phyloP scores from a whole-genome alignment of 2,888 invertebrate genomes.

The Endotricha flammealis region DNA sequence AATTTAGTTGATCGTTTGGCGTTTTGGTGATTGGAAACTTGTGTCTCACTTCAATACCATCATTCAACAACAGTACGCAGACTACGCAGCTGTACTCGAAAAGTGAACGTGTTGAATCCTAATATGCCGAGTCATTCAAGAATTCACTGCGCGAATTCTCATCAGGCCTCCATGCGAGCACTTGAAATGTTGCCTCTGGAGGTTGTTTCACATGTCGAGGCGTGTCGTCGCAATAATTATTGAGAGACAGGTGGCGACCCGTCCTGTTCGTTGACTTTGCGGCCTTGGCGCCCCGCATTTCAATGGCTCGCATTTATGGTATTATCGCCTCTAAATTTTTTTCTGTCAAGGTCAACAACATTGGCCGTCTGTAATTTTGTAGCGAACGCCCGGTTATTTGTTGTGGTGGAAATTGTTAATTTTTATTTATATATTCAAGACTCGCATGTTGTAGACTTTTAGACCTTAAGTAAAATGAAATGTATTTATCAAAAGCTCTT shows the following conservation, averaged over 20 bases:
- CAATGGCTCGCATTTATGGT: constrained; percentile 57
- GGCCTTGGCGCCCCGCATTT: constrained; percentile 63
- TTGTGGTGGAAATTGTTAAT: constrained; percentile 1
- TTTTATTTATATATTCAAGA: neutral
- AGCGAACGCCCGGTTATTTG: constrained; percentile 13
- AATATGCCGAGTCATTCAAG: constrained; percentile 27
- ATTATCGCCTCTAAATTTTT: constrained; percentile 46
- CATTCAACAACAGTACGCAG: too few relatives aligned
- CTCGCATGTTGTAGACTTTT: too few relatives aligned
- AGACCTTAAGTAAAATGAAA: too few relatives aligned
- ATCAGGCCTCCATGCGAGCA: constrained; percentile 28
- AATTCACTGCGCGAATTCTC: constrained; percentile 29
- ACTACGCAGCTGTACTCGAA: constrained; percentile 14
- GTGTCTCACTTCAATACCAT: too few relatives aligned
- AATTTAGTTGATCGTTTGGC: too few relatives aligned
- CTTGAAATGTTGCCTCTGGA: constrained; percentile 24
- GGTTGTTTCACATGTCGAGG: constrained; percentile 27
- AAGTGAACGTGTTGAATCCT: constrained; percentile 34
- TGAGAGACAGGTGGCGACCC: constrained; percentile 66
- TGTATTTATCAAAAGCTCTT: too few relatives aligned
- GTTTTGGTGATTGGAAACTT: too few relatives aligned
- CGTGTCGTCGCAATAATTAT: constrained; percentile 42
- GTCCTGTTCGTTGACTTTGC: constrained; percentile 64
- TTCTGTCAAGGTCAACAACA: constrained; percentile 53
- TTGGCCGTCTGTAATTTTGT: constrained; percentile 33